phyloP scores from a whole-genome alignment of 2,797 vertebrate genomes.

The Amblyraja radiata region DNA sequence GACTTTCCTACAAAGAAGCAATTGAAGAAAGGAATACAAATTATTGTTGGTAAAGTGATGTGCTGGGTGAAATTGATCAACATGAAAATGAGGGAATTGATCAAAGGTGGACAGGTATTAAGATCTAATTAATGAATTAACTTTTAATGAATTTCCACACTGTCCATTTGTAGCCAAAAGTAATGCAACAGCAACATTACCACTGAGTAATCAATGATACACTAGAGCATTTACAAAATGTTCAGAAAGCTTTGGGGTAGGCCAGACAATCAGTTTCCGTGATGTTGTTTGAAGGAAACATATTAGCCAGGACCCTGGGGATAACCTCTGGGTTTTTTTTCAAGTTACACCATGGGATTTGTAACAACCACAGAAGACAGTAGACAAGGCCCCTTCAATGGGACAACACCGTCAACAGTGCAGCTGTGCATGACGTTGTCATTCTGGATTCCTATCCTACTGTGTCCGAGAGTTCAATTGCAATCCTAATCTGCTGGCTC shows the following conservation, averaged over 20 bases:
- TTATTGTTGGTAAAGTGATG: neutral
- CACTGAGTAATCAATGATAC: neutral
- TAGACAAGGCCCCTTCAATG: too few species aligned
- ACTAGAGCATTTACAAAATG: neutral
- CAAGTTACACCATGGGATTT: too few species aligned
- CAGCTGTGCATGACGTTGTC: too few species aligned
- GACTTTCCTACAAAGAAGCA: constrained; percentile 61
- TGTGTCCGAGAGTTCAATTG: too few species aligned
- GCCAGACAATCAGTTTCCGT: too few species aligned
- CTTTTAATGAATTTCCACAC: neutral
- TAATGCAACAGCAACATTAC: neutral
- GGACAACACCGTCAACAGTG: too few species aligned
- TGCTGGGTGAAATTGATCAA: neutral
- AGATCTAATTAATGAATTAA: neutral
- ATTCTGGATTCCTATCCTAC: too few species aligned
- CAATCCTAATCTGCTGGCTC: too few species aligned
- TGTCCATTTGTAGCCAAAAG: neutral
- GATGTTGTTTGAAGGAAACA: too few species aligned
- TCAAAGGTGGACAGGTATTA: neutral
- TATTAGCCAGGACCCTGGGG: too few species aligned
- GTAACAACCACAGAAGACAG: too few species aligned
- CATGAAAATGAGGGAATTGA: neutral
- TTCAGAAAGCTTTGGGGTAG: neutral
- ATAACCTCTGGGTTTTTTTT: too few species aligned
- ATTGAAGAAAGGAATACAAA: neutral